These are phyloP conservation scores for Brachionus manjavacas DNA, from an alignment of 1,140 invertebrate genomes.

Conservation along the genomic window DNA sequence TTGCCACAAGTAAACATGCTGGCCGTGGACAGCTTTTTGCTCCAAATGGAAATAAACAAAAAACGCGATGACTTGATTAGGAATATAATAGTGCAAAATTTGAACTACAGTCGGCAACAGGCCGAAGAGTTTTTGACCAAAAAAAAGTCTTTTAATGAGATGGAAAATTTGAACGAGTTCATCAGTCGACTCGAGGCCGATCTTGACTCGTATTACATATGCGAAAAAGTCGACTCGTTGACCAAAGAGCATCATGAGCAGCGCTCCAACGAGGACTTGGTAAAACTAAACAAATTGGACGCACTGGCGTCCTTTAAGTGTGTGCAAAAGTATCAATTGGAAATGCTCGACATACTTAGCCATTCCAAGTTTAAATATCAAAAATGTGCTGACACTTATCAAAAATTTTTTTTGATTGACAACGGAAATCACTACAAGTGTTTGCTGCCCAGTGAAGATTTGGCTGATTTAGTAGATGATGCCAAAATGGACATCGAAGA, in stretches of 20 bases:
- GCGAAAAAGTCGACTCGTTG: slow-evolving; percentile 31
- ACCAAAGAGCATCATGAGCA: not conserved
- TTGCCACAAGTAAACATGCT: not conserved
- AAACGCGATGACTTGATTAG: not conserved
- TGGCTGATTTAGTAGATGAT: not conserved
- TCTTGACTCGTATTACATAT: slow-evolving; percentile 32
- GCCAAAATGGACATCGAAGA: not conserved
- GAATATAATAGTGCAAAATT: not conserved
- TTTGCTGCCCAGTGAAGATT: not conserved
- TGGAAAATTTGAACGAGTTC: slow-evolving; percentile 32
- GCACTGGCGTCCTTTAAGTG: slow-evolving; percentile 26
- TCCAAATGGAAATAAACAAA: slow-evolving; percentile 41
- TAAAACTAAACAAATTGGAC: slow-evolving; percentile 32
- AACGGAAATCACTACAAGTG: slow-evolving; percentile 42
- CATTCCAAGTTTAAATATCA: not conserved
- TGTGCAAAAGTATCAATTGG: slow-evolving; percentile 3
- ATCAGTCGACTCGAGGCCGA: not conserved
- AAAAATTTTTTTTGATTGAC: slow-evolving; percentile 33
- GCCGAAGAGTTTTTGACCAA: slow-evolving; percentile 9
- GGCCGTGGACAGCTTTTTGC: slow-evolving; percentile 26
- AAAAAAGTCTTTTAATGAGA: slow-evolving; percentile 31
- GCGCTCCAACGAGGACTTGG: not conserved
- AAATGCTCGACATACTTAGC: not conserved
- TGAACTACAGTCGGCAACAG: not conserved
- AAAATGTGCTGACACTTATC: not conserved